These are phyloP conservation scores for Ormyrus labotus DNA, from an alignment of 2,888 invertebrate genomes.

Conservation along the genomic window DNA sequence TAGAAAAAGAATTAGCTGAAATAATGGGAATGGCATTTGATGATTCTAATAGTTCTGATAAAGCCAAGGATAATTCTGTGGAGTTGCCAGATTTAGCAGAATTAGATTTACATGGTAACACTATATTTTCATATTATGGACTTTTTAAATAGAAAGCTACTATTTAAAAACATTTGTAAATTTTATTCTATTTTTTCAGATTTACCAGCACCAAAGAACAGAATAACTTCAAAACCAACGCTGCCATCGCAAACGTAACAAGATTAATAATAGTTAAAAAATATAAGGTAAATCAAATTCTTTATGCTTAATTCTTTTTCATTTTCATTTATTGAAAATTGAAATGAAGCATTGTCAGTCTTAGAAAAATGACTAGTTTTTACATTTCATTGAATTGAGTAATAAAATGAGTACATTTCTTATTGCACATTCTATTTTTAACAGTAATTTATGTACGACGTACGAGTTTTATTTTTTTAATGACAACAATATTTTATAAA, in stretches of 20 bases:
- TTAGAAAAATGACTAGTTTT: constrained; percentile 54
- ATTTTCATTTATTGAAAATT: constrained; percentile 36
- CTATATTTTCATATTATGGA: neutral
- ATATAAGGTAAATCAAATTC: constrained; percentile 36
- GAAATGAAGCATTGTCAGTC: constrained; percentile 51
- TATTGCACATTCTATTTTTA: constrained; percentile 12
- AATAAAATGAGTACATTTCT: constrained; percentile 5
- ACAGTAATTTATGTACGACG: neutral
- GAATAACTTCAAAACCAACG: constrained; percentile 19
- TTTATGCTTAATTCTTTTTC: constrained; percentile 7
- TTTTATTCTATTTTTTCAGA: constrained; percentile 56
- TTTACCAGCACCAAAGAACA: constrained; percentile 58
- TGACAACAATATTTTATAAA: neutral
- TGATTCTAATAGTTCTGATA: constrained; percentile 22
- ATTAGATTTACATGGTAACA: constrained; percentile 66
- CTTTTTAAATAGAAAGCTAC: constrained; percentile 4
- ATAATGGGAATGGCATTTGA: constrained; percentile 73
- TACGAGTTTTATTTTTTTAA: neutral
- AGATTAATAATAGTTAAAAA: neutral
- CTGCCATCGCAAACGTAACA: neutral
- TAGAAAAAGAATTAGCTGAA: constrained; percentile 83
- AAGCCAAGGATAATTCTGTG: constrained; percentile 38
- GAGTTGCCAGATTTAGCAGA: constrained; percentile 64
- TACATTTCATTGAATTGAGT: constrained; percentile 12
- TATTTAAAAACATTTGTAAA: neutral